These are phyloP conservation scores for Rosalia funebris DNA, from an alignment of 2,888 invertebrate genomes.

Conservation along the genomic window DNA sequence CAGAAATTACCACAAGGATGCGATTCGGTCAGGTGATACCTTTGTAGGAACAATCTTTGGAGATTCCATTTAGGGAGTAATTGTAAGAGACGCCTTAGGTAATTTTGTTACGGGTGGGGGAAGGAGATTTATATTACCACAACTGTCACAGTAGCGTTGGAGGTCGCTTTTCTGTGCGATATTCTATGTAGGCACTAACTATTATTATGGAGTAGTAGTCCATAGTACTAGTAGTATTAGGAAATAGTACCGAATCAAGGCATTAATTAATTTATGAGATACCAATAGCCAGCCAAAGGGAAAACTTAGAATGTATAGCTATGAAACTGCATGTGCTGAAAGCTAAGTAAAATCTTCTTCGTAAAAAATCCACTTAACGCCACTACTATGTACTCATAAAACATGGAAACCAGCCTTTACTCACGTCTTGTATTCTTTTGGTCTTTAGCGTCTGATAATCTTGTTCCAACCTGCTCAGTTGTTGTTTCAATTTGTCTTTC, in stretches of 20 bases:
- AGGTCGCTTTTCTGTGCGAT: too few species aligned
- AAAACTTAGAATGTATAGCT: not conserved
- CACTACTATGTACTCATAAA: constrained; percentile 7
- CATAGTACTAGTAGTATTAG: too few species aligned
- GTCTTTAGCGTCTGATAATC: constrained; percentile 81
- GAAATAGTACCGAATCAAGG: too few species aligned
- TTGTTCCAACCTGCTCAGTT: constrained; percentile 69
- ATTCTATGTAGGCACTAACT: too few species aligned
- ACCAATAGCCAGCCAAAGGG: not conserved
- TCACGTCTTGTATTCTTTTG: constrained; percentile 83
- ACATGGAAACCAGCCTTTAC: constrained; percentile 55
- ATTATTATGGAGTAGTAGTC: too few species aligned
- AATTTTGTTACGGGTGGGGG: too few species aligned
- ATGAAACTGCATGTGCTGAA: not conserved
- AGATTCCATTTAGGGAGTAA: too few species aligned
- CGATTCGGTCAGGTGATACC: too few species aligned
- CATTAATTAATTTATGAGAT: constrained; percentile 12
- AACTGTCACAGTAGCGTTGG: too few species aligned
- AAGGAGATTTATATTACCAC: too few species aligned
- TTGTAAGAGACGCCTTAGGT: too few species aligned
- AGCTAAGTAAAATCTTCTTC: not conserved
- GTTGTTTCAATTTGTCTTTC: constrained; percentile 73
- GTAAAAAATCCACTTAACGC: not conserved
- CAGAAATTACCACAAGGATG: constrained; percentile 2
- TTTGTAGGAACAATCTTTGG: too few species aligned